These are phyloP conservation scores for Icerya purchasi DNA, from an alignment of 2,888 invertebrate species.

Conservation along the genomic window DNA sequence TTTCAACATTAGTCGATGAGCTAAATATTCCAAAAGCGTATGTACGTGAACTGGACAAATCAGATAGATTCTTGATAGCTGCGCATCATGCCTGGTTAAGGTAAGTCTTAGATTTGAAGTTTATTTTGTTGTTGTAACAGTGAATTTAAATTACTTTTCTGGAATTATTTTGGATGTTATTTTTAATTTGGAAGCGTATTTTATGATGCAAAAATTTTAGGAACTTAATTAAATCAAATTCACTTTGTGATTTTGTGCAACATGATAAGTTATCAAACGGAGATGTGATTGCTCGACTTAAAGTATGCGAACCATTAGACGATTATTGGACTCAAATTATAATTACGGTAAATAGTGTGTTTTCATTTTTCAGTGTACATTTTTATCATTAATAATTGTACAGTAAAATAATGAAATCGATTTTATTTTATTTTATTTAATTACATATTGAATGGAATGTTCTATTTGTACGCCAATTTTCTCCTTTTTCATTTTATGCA, in stretches of 20 bases:
- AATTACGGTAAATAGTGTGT: constrained; percentile 23
- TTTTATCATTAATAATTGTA: too few relatives aligned
- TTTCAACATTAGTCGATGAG: constrained; percentile 1
- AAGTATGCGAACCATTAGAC: constrained; percentile 27
- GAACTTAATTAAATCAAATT: constrained; percentile 28
- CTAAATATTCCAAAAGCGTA: constrained; percentile 9
- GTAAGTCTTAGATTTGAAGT: too few relatives aligned
- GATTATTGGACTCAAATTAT: constrained; percentile 27
- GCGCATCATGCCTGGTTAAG: constrained; percentile 23
- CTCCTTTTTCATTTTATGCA: too few relatives aligned
- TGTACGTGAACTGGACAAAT: constrained; percentile 23
- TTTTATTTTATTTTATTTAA: too few relatives aligned
- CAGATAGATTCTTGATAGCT: constrained; percentile 37
- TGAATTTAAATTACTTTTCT: not conserved
- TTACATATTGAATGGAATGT: too few relatives aligned
- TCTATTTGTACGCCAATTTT: too few relatives aligned
- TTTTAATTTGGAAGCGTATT: not conserved
- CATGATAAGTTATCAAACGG: constrained; percentile 28
- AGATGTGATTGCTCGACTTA: constrained; percentile 32
- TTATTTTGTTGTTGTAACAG: too few relatives aligned
- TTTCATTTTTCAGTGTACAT: not conserved
- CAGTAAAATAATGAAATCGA: too few relatives aligned
- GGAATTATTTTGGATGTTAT: too few relatives aligned
- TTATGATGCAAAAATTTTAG: constrained; percentile 19
- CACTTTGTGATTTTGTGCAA: constrained; percentile 27